Base-by-base conservation (phyloP, 2,888 invertebrate species). In the Crepidodera aurea region DNA sequence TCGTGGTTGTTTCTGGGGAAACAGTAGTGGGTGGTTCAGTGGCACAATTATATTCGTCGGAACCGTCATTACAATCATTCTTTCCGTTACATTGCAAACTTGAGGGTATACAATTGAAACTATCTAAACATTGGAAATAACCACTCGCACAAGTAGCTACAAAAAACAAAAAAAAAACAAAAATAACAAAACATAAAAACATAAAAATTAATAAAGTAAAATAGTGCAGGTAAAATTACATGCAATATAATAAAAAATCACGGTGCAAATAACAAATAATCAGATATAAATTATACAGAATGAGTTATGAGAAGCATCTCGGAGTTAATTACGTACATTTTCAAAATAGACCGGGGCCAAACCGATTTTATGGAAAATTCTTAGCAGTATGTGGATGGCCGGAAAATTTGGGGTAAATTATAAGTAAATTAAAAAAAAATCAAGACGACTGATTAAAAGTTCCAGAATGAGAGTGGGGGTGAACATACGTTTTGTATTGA, bases 41-140 rank as follows among this genome's bases (percentile, higher is more conserved):
- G 69, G 75, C 75, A 78, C 87, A 87, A 68, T 84, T 83, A 64
- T 74, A 72, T 77, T 88, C 87, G 76, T 88, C 88, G 44, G 82
- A 82, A 66, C 84, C 84, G 75, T 85, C 84, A 12, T 77, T 67
- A 80, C 91, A 91, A 77, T 91, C 88, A 10, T 57, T 66, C 8
- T 69, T 40, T 18, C 84, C 83, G 77, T 91, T 85, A 80, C 92
- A 93, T 51, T 83, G 83, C 61, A 80, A 81, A 50, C 75, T 75
- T 22, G 73, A 70, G 32, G 84, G 81, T 67, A 92, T 84, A 79
- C 92, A 92, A 34, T 67, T 65, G 16, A 69, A 79, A 70, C 87
- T 86, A 69, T 87, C 86, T 25, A 75, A 76, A 77, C 94, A 94
- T 65, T 85, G 85, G 83, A 88, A 93, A 75, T 91, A 84, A 71